A percentile compares a stretch with the other conserved stretches of the same genome.
phyloP scores from a whole-genome alignment of 2,797 vertebrate species.

The Pristis pectinata region DNA sequence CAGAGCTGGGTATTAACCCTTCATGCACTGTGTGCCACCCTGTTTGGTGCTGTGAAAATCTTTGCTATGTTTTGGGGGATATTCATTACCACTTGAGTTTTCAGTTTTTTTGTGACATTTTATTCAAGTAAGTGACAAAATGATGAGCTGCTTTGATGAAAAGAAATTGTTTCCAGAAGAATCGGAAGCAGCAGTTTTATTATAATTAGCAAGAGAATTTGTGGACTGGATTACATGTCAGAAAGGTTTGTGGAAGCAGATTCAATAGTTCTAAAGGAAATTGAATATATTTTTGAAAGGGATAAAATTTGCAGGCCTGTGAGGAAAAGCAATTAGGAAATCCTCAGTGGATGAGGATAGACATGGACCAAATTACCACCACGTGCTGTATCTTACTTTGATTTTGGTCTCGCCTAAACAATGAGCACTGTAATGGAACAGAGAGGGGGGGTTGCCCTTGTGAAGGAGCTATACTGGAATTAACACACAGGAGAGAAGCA shows the following conservation, averaged over 20 bases:
- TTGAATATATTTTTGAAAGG: neutral
- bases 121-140: neutral
- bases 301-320: neutral
- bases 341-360: neutral
- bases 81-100: neutral
- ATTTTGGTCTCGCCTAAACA: neutral
- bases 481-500: neutral
- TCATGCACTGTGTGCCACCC: neutral
- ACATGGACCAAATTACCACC: neutral
- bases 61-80: neutral
- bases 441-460: neutral
- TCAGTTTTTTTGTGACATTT: neutral
- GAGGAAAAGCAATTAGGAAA: neutral
- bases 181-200: too few relatives aligned
- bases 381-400: neutral
- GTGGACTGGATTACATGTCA: neutral
- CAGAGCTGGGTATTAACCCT: slow-evolving; percentile 22
- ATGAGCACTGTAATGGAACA: neutral
- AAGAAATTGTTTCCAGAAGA: neutral
- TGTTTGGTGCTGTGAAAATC: neutral
- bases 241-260: neutral
- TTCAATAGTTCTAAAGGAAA: neutral
- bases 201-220: neutral
- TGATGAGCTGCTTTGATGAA: neutral
- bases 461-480: neutral